Evolutionary conservation across 2,888 invertebrate species (phyloP), one percentile per base, ranked within the genome.

Genomic region (Nineta flava): DNA sequence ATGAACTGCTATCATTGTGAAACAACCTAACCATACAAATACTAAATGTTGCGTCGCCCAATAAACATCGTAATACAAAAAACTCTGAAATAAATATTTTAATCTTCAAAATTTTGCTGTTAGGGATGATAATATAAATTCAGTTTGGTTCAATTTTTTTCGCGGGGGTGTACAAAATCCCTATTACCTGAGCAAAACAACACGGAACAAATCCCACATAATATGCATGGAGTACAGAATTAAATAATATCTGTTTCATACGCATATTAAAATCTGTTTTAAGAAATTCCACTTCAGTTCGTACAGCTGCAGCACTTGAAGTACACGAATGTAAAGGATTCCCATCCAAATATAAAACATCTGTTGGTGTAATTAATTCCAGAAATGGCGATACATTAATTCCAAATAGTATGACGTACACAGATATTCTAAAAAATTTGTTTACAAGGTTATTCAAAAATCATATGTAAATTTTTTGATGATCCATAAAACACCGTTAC

Each of bases 141-240:
- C 7, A 9, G 7, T 34, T 34, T 34, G 10, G 9, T 34, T 34
- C 7, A 34, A 34, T 34, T 9, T 34, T 34, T 34, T 34, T 34
- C 10, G 34, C 7, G 7, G 34, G 10, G 10, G 7, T 34, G 10
- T 9, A 34, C 34, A 34, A 34, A 34, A 34, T 7, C 10, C 7
- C n/a, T n/a, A n/a, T n/a, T 68, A 87, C 88, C 73, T 87, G 86
- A 32, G 88, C 84, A 72, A 94, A 91, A 62, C 87, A 84, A 60
- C 88, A 85, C 0, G 94, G 94, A 51, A 94, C 77, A 61, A 92
- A 85, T 50, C 88, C 85, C 41, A 87, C 81, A 64, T 91, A 92
- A 63, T 93, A 94, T 0, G 91, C 86, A 57, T 84, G 86, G 6
- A 87, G 66, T 42, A 92, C 76, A 0, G 93, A 87, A 55, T 83